A percentile compares a stretch with the other conserved stretches of the same genome.
These are phyloP conservation scores for Actinernus sp. DNA, from an alignment of 92 coral and sea anemone species.

Conservation along the genomic window DNA sequence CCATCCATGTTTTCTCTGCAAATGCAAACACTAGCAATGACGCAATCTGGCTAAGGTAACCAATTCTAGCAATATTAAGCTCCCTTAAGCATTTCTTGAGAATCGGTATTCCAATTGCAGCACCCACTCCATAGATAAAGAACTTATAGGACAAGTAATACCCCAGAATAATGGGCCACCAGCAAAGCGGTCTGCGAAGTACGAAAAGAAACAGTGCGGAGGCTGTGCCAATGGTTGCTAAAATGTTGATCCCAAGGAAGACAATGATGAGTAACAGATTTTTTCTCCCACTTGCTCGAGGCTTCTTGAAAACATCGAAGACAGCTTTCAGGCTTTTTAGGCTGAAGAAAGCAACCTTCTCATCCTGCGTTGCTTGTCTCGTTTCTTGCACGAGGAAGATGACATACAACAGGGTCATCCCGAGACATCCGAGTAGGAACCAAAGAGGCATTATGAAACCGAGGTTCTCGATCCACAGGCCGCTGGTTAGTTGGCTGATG, in stretches of 20 bases:
- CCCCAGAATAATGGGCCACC: constrained; percentile 72
- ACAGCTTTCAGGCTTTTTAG: constrained; percentile 14
- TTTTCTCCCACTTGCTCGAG: constrained; percentile 32
- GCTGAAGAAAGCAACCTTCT: constrained; percentile 23
- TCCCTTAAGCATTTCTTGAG: constrained; percentile 68
- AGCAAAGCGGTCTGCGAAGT: constrained; percentile 81
- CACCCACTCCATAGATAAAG: constrained; percentile 74
- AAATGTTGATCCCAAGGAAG: constrained; percentile 43
- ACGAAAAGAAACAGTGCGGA: constrained; percentile 69
- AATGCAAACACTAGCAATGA: constrained; percentile 61
- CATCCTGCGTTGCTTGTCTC: constrained; percentile 1
- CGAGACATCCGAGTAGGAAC: constrained; percentile 62
- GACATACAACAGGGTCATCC: constrained; percentile 39
- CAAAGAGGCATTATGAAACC: constrained; percentile 85
- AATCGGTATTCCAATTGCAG: constrained; percentile 61
- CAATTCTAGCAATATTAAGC: constrained; percentile 38
- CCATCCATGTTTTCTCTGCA: constrained; percentile 75
- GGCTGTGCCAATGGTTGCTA: constrained; percentile 54
- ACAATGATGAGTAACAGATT: constrained; percentile 46
- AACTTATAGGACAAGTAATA: constrained; percentile 83
- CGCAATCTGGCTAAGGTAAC: constrained; percentile 62
- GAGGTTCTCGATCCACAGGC: constrained; percentile 79
- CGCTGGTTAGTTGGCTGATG: constrained; percentile 89
- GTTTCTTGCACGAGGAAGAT: constrained; percentile 74
- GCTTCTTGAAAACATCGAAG: constrained; percentile 23